Percentiles rank a stretch among this genome's conserved stretches.
Evolutionary conservation across 2,888 invertebrate species (phyloP).

Genomic region (Nomada ruficornis): DNA sequence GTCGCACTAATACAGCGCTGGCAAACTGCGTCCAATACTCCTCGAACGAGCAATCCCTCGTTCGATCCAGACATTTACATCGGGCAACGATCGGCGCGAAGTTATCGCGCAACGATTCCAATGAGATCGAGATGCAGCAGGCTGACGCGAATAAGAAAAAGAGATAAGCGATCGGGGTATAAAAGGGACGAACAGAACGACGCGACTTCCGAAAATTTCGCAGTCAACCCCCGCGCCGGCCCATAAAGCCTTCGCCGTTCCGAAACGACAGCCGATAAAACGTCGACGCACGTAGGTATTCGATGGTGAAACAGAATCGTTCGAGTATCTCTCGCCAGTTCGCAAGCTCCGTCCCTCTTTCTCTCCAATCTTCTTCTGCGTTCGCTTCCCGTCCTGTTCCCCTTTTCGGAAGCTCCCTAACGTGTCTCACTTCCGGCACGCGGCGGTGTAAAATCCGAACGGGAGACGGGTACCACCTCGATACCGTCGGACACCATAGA

Average conservation of each 20-base stretch:
- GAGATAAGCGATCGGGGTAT: not conserved
- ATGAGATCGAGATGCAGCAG: constrained; percentile 1
- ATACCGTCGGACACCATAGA: constrained; percentile 30
- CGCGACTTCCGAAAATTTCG: constrained; percentile 60
- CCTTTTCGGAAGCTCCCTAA: constrained; percentile 7
- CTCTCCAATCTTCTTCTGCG: constrained; percentile 3
- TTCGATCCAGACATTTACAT: not conserved
- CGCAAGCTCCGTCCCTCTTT: not conserved
- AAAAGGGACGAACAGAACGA: not conserved
- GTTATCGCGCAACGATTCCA: not conserved
- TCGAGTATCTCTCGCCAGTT: constrained; percentile 49
- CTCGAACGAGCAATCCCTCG: not conserved
- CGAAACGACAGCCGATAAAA: constrained; percentile 67
- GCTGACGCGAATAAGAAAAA: not conserved
- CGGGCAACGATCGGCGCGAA: not conserved
- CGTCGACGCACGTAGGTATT: constrained; percentile 59
- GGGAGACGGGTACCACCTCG: constrained; percentile 51
- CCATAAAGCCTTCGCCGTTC: constrained; percentile 63
- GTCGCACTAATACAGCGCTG: not conserved
- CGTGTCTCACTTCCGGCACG: constrained; percentile 45
- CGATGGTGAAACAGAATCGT: constrained; percentile 64
- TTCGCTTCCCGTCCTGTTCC: not conserved
- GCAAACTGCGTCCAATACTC: not conserved
- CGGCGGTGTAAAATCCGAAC: constrained; percentile 59
- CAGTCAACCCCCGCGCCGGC: constrained; percentile 33